A percentile compares a stretch with the other conserved stretches of the same genome.
These are phyloP conservation scores for Rambutsinella grinnellia DNA, from an alignment of 2,888 invertebrate genomes.

Conservation along the genomic window DNA sequence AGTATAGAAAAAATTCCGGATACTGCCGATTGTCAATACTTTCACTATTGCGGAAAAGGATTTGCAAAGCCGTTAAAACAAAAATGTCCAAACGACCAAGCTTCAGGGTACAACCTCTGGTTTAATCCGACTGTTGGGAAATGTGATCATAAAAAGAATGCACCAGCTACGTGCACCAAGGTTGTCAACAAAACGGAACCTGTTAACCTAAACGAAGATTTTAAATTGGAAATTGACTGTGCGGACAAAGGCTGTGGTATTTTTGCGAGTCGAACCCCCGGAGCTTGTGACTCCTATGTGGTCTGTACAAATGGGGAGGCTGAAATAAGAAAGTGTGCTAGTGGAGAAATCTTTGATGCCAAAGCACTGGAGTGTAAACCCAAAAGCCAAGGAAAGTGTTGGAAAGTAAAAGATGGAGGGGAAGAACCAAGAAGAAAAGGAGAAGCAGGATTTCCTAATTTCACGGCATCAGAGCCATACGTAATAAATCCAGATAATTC, in stretches of 20 bases:
- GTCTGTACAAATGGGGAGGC: slow-evolving; percentile 34
- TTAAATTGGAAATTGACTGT: slow-evolving; percentile 66
- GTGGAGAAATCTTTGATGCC: slow-evolving; percentile 53
- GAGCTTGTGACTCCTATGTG: slow-evolving; percentile 41
- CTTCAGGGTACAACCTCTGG: no score
- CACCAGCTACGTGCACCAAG: no score
- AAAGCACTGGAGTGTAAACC: slow-evolving; percentile 47
- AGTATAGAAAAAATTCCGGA: no score
- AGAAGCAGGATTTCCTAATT: slow-evolving; percentile 35
- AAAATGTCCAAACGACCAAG: no score
- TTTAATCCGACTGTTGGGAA: no score
- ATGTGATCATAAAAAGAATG: no score
- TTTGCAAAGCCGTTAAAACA: no score
- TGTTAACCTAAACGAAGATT: no score
- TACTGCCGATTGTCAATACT: no score
- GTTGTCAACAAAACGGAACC: no score
- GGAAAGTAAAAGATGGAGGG: slow-evolving; percentile 41
- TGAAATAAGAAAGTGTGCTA: slow-evolving; percentile 44
- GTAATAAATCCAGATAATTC: not conserved
- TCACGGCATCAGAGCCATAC: slow-evolving; percentile 18
- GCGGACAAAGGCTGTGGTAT: slow-evolving; percentile 39
- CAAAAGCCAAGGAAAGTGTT: slow-evolving; percentile 36
- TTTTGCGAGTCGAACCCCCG: slow-evolving; percentile 53
- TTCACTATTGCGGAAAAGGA: no score
- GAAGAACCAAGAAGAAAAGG: not conserved